A percentile compares a stretch with the other conserved stretches of the same genome.
Conservation (phyloP, 2,113 vertebrate genomes). For the Catagonus wagneri region DNA sequence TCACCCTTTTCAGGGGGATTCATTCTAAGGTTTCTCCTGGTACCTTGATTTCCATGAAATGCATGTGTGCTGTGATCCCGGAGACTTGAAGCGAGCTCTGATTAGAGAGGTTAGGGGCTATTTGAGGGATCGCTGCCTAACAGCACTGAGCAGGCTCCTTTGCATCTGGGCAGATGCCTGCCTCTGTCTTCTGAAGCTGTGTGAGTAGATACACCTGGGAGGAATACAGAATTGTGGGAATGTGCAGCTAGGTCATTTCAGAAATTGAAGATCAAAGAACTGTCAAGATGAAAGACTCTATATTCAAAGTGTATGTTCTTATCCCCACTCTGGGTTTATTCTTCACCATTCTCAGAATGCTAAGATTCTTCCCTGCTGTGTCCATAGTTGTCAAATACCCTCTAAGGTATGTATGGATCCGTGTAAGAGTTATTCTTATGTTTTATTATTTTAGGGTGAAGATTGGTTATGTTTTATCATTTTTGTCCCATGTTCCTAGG, state of each 20-base stretch:
- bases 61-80: not conserved
- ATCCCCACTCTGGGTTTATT: not conserved
- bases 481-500: not conserved
- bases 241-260: not conserved
- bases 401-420: fast-evolving
- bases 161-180: not conserved
- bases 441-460: not conserved
- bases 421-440: too few relatives aligned
- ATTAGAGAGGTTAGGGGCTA: too few relatives aligned
- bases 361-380: not conserved
- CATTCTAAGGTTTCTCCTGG: not conserved
- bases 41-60: too few relatives aligned
- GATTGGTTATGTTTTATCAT: not conserved
- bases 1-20: not conserved
- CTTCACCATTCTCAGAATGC: not conserved
- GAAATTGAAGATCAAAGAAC: not conserved
- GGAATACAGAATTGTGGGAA: not conserved
- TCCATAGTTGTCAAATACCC: not conserved
- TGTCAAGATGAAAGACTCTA: not conserved
- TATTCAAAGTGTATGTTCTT: not conserved
- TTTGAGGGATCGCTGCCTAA: not conserved
- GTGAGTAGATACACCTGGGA: not conserved
- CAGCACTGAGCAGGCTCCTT: not conserved
- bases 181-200: too few relatives aligned
- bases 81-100: not conserved